Conservation (phyloP, 2,113 vertebrate species). For the Oreocharis arfaki region DNA sequence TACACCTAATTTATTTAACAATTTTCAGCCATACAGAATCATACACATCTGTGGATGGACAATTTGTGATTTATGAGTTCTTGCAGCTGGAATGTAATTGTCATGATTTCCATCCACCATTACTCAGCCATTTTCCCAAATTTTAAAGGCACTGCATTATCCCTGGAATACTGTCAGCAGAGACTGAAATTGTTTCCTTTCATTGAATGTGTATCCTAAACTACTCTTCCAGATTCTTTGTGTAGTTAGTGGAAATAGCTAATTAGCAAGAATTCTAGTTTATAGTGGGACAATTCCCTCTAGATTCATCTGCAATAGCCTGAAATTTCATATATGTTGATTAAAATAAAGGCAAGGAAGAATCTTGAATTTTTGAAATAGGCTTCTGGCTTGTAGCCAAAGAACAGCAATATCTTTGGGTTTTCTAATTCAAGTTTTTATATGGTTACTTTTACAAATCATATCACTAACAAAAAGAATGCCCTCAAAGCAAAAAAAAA, state of each 20-base stretch:
- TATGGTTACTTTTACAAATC: neutral
- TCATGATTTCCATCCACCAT: neutral
- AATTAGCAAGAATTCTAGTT: neutral
- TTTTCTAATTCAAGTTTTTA: neutral
- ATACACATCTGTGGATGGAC: neutral
- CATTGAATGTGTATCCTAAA: neutral
- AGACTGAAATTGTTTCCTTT: neutral
- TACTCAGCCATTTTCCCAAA: neutral
- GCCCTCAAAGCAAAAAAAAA: neutral
- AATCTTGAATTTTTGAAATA: neutral
- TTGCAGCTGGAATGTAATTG: neutral
- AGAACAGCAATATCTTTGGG: neutral
- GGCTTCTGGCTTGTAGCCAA: neutral
- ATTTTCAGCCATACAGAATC: neutral
- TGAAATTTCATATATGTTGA: neutral
- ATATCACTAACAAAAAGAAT: neutral
- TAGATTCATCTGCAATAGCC: neutral
- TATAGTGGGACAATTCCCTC: neutral
- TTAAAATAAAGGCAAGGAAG: neutral
- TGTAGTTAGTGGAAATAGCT: neutral
- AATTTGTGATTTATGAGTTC: neutral
- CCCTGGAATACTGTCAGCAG: neutral
- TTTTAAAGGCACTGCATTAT: neutral
- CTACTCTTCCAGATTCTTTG: neutral
- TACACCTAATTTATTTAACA: neutral